These are phyloP conservation scores for Myoxocephalus aenaeus DNA, from an alignment of 2,797 vertebrate genomes.

Conservation along the genomic window DNA sequence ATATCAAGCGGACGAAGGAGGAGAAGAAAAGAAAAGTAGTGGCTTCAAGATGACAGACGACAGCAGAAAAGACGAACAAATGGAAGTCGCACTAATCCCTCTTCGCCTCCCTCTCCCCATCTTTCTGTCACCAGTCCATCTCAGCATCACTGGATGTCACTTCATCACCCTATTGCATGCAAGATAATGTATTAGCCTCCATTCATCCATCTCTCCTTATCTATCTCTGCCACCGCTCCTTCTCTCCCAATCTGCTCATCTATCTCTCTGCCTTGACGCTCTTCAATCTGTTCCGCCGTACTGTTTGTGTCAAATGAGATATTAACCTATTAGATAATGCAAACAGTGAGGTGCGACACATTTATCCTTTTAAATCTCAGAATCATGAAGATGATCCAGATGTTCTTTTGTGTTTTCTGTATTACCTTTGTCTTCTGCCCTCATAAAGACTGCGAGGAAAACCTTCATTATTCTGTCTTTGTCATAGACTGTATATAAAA, in stretches of 20 bases:
- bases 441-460: slow-evolving; percentile 10
- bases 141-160: slow-evolving; percentile 55
- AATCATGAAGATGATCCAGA: neutral
- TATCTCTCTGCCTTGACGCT: slow-evolving; percentile 44
- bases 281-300: slow-evolving; percentile 31
- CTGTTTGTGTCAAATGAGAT: slow-evolving; percentile 28
- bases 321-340: slow-evolving; percentile 46
- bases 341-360: slow-evolving; percentile 23
- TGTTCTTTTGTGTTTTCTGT: slow-evolving; percentile 5
- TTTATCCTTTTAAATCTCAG: slow-evolving; percentile 19
- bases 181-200: slow-evolving; percentile 50
- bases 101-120: slow-evolving; percentile 42
- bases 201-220: slow-evolving; percentile 53
- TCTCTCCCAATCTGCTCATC: slow-evolving; percentile 45
- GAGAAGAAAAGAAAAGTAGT: neutral
- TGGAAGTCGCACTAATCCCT: slow-evolving; percentile 36
- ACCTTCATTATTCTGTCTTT: neutral
- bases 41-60: slow-evolving; percentile 14
- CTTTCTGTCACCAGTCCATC: slow-evolving; percentile 53
- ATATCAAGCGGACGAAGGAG: neutral
- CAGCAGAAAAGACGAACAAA: slow-evolving; percentile 30
- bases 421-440: slow-evolving; percentile 20
- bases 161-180: slow-evolving; percentile 50
- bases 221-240: slow-evolving; percentile 38
- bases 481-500: neutral